These are phyloP conservation scores for Aptenodytes patagonicus DNA, from an alignment of 2,113 vertebrate species.

Conservation along the genomic window DNA sequence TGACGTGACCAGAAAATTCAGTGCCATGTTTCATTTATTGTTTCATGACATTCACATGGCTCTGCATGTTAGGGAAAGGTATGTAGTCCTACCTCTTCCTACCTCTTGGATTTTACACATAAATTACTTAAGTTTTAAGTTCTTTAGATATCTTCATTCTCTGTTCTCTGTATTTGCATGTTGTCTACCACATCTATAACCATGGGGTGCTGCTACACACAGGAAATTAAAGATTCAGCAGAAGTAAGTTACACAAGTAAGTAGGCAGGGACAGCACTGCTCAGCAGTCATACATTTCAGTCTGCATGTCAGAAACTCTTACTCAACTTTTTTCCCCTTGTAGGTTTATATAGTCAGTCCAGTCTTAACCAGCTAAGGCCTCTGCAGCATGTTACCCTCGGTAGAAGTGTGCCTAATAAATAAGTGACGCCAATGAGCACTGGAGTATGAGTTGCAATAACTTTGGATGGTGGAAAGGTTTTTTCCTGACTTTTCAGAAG, in stretches of 20 bases:
- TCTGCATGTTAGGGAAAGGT: not conserved
- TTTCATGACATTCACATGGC: not conserved
- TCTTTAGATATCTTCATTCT: not conserved
- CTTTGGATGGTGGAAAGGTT: not conserved
- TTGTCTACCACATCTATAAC: not conserved
- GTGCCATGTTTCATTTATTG: not conserved
- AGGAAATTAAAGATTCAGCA: not conserved
- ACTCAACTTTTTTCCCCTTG: not conserved
- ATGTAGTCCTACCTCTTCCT: not conserved
- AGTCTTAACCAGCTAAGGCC: not conserved
- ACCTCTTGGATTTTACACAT: not conserved
- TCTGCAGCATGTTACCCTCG: not conserved
- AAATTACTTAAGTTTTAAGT: not conserved
- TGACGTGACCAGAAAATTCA: not conserved
- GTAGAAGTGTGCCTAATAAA: accelerated
- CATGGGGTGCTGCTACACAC: not conserved
- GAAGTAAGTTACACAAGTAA: not conserved
- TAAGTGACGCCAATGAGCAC: not conserved
- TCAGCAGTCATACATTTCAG: not conserved
- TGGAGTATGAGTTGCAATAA: not conserved
- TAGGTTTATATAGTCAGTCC: not conserved
- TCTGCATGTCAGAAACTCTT: not conserved
- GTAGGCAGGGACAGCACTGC: not conserved
- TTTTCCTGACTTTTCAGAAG: not conserved
- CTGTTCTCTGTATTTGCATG: not conserved